Percentiles rank a stretch among this genome's conserved stretches.
Evolutionary conservation across 2,888 invertebrate species (phyloP).

Genomic region (Subacronicta megacephala): DNA sequence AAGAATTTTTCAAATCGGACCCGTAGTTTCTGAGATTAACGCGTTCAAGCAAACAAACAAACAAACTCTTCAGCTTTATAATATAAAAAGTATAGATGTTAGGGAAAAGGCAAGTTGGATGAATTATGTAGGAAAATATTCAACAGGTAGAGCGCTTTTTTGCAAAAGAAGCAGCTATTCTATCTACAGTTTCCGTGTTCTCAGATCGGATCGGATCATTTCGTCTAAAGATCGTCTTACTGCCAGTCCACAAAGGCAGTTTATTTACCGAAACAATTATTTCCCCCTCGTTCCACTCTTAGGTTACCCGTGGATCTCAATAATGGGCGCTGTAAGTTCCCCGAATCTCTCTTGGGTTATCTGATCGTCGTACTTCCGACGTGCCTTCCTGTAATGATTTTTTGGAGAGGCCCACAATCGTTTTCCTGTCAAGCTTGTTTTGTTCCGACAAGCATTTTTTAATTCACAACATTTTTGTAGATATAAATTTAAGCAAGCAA

Average conservation of each 20-base stretch:
- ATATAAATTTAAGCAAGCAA: too few species aligned
- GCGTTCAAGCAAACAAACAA: too few species aligned
- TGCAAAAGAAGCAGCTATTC: neutral
- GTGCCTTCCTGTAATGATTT: constrained; percentile 3
- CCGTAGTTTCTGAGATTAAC: too few species aligned
- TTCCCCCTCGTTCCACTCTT: constrained; percentile 16
- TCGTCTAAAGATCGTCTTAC: constrained; percentile 13
- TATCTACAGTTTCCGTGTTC: constrained; percentile 11
- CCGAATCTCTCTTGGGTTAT: constrained; percentile 14
- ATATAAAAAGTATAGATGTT: too few species aligned
- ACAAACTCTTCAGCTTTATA: too few species aligned
- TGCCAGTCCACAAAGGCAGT: constrained; percentile 28
- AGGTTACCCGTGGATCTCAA: neutral
- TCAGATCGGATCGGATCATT: too few species aligned
- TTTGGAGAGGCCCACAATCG: neutral
- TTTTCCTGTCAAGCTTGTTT: neutral
- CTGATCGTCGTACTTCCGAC: constrained; percentile 22
- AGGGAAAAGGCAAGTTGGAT: too few species aligned
- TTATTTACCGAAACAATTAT: constrained; percentile 47
- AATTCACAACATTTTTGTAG: neutral
- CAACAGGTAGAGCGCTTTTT: neutral
- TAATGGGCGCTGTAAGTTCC: constrained; percentile 21
- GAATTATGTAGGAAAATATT: too few species aligned
- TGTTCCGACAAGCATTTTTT: neutral
- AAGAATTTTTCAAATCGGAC: too few species aligned